Base-by-base conservation (phyloP, 1,140 invertebrate genomes). In the Scaptodrosophila lebanonensis region DNA sequence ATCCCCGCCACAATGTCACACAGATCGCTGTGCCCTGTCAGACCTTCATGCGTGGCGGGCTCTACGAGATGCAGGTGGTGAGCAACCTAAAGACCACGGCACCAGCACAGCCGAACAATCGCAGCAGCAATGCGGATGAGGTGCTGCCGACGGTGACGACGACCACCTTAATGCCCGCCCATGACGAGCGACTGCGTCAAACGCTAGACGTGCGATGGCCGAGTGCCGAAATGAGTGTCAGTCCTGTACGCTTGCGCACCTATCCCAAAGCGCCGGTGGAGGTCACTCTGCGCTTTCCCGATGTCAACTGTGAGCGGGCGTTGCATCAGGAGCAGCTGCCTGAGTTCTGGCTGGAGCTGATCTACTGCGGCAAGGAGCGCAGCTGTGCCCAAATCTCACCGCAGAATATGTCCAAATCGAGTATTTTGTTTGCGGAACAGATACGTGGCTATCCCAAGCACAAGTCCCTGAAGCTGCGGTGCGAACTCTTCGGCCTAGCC, bases 121-220 rank as follows among this genome's bases (percentile, higher is more conserved):
- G 29, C n/a, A 66, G 51, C 6, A 57, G 66, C 1, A 16, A 7
- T 11, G 5, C 35, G 1, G 17, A 30, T 32, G 18, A 17, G 1
- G 20, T 27, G 22, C n/a, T n/a, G n/a, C 18, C 35, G 3, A 39
- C 50, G 1, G 18, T 75, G 6, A 71, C 64, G 0, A 85, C 77
- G 5, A 85, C 83, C 3, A 85, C 83, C 0, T 33, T 85, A 17
- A 77, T 85, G 64, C 83, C 83, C 0, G 27, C 66, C 0, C 62
- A 60, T 45, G 85, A 86, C 44, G 85, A 86, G 51, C 63, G 83
- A 2, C 29, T 86, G n/a, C 38, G 61, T 20, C 83, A 87, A 38
- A 85, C 83, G 0, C 61, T 87, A 6, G 93, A 95, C 58, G 93
- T 95, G 9, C 89, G 92, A 87, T 95, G 94, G 94, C 93, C 93